Evolutionary conservation across 2,797 vertebrate genomes (phyloP).

Genomic region (Pangasius krempfi): DNA sequence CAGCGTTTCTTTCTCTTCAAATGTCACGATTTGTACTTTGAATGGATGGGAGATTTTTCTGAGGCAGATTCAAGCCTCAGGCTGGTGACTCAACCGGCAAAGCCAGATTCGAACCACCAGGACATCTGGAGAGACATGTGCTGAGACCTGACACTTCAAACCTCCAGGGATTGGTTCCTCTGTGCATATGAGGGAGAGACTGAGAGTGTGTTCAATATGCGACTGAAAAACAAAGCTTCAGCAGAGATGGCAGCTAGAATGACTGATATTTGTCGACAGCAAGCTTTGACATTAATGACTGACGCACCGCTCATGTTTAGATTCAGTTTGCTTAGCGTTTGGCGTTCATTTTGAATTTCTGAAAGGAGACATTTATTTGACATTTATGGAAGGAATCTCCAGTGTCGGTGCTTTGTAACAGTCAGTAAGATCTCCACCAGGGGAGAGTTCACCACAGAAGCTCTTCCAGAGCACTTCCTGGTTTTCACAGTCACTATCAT

Average conservation of each 20-base stretch:
- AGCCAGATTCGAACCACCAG: neutral
- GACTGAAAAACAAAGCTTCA: neutral
- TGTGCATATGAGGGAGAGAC: neutral
- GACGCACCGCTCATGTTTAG: neutral
- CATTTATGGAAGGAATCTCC: neutral
- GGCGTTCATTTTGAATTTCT: neutral
- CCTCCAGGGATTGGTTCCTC: neutral
- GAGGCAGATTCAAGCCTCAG: constrained; percentile 21
- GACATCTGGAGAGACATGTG: neutral
- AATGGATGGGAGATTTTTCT: neutral
- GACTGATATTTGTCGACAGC: constrained; percentile 32
- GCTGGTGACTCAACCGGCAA: constrained; percentile 19
- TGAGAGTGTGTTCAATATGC: neutral
- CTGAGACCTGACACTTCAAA: neutral
- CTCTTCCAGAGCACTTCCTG: neutral
- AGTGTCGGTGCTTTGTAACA: neutral
- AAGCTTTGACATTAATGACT: neutral
- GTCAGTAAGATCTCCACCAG: too few relatives aligned
- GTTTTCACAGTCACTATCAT: neutral
- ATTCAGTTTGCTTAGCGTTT: neutral
- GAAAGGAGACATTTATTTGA: neutral
- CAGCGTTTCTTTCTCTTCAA: constrained; percentile 6
- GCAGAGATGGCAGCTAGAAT: neutral
- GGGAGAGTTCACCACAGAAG: too few relatives aligned
- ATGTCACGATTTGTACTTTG: neutral